Percentiles rank a stretch among this genome's conserved stretches.
phyloP scores from a whole-genome alignment of 2,113 vertebrate species.

The Damaliscus lunatus region DNA sequence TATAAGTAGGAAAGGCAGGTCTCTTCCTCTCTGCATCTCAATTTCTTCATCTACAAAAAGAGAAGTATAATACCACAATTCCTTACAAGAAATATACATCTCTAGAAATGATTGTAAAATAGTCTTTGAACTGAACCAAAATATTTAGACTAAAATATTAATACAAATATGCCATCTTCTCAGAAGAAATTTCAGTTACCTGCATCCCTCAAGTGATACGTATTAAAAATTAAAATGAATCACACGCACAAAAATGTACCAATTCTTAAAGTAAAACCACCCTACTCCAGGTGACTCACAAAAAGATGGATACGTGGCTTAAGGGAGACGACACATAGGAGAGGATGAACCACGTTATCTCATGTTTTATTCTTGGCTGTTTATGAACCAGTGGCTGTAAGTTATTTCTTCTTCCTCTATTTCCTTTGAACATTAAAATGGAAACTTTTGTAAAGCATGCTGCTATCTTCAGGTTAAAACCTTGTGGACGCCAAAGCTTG shows the following conservation, averaged over 20 bases:
- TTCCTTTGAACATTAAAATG: constrained; percentile 32
- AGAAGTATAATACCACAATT: constrained; percentile 24
- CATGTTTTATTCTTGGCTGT: constrained; percentile 16
- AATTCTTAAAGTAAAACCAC: neutral
- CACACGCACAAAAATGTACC: neutral
- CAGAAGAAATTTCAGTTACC: constrained; percentile 10
- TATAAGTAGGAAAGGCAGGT: neutral
- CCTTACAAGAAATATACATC: constrained; percentile 16
- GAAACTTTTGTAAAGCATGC: neutral
- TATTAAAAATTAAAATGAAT: constrained; percentile 15
- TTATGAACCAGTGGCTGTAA: neutral
- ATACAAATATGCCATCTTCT: neutral
- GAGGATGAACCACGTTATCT: neutral
- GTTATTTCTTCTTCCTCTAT: constrained; percentile 18
- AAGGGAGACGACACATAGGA: neutral
- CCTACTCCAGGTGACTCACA: constrained; percentile 23
- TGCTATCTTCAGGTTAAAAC: constrained; percentile 12
- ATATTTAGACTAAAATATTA: constrained; percentile 22
- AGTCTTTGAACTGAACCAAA: constrained; percentile 3
- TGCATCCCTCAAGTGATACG: neutral
- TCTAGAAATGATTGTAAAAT: constrained; percentile 24
- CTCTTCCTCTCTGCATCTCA: constrained; percentile 44
- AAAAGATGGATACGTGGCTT: neutral
- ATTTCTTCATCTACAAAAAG: constrained; percentile 52
- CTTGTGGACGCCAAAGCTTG: neutral